These are phyloP conservation scores for Battus philenor DNA, from an alignment of 1,140 invertebrate species.

Conservation along the genomic window DNA sequence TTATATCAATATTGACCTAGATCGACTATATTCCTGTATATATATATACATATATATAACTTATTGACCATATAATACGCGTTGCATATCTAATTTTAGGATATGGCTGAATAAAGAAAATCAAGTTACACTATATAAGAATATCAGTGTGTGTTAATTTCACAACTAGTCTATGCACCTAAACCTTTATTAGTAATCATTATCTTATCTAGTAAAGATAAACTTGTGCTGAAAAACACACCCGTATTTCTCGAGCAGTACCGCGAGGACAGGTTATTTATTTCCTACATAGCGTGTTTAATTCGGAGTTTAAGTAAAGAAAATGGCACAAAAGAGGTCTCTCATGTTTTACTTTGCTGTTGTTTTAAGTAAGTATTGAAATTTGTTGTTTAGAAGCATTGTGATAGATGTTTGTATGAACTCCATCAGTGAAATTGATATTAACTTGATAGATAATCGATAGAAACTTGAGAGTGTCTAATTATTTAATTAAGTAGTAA, in stretches of 20 bases:
- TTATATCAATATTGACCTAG: background rate
- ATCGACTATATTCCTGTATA: background rate
- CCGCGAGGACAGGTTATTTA: constrained; percentile 9
- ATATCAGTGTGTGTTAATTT: background rate
- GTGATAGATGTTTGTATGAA: too few relatives aligned
- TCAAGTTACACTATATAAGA: background rate
- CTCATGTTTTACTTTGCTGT: constrained; percentile 66
- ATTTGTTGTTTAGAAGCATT: too few relatives aligned
- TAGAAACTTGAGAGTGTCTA: too few relatives aligned
- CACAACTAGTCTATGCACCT: constrained; percentile 18
- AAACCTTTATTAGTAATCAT: constrained; percentile 38
- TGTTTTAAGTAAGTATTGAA: constrained; percentile 54
- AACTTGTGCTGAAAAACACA: constrained; percentile 34
- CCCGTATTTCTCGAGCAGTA: constrained; percentile 23
- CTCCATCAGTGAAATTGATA: too few relatives aligned
- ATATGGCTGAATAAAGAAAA: too few relatives aligned
- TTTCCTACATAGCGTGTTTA: too few relatives aligned
- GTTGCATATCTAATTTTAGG: background rate
- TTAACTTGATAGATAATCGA: too few relatives aligned
- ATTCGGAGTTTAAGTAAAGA: constrained; percentile 20
- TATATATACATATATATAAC: background rate
- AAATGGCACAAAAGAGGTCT: constrained; percentile 56
- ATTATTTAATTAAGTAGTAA: too few relatives aligned
- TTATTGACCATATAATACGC: background rate
- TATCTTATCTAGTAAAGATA: constrained; percentile 61